Evolutionary conservation across 1,140 invertebrate genomes (phyloP).

Genomic region (Vanessa atalanta): DNA sequence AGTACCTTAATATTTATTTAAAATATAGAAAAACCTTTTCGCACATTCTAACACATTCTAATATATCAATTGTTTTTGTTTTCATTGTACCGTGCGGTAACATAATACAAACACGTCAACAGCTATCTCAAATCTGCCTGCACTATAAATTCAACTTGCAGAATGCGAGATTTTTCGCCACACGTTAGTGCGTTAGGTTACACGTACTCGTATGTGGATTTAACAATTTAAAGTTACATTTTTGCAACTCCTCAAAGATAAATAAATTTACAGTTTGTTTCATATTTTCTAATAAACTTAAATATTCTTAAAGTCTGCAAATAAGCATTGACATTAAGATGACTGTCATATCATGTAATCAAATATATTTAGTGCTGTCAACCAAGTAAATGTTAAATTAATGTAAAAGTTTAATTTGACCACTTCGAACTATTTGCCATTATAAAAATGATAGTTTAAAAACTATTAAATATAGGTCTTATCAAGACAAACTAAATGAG

Average conservation of each 20-base stretch:
- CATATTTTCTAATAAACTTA: not conserved
- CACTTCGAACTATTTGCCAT: no score
- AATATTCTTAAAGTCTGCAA: no score
- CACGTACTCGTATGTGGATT: not conserved
- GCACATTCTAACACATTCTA: not conserved
- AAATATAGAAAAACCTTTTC: no score
- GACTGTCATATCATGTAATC: no score
- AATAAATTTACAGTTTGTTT: not conserved
- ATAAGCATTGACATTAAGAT: no score
- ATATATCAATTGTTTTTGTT: not conserved
- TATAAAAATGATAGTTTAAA: no score
- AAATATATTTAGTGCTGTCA: no score
- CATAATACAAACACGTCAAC: not conserved
- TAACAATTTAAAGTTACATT: not conserved
- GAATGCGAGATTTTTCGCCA: not conserved
- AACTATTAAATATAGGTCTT: no score
- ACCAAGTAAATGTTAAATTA: no score
- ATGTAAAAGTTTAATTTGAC: no score
- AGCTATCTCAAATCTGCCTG: conserved; percentile 3
- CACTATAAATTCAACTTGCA: not conserved
- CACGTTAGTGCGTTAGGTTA: not conserved
- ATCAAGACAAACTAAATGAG: no score
- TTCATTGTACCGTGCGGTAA: not conserved
- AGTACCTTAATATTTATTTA: not conserved
- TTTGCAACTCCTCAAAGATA: not conserved